These are phyloP conservation scores for Rhagoletis zephyria DNA, from an alignment of 1,140 invertebrate species.

Conservation along the genomic window DNA sequence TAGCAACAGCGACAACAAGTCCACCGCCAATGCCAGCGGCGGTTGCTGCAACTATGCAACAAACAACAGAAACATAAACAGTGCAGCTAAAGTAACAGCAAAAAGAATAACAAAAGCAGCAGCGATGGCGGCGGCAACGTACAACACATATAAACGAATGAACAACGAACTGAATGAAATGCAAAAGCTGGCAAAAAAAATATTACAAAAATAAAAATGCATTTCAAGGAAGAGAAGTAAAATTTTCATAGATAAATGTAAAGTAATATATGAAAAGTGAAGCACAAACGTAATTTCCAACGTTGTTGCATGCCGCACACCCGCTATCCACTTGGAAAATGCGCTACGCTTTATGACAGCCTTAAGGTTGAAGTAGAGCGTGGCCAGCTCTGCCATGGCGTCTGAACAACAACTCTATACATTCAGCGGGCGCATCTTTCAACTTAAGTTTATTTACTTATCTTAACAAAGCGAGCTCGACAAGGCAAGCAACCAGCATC, in stretches of 20 bases:
- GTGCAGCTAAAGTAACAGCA: background rate
- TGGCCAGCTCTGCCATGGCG: background rate
- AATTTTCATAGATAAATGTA: background rate
- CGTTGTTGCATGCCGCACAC: background rate
- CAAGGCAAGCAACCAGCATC: background rate
- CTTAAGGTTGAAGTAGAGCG: background rate
- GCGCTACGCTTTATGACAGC: background rate
- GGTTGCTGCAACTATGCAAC: background rate
- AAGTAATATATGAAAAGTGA: background rate
- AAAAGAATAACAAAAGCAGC: background rate
- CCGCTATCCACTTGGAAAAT: background rate
- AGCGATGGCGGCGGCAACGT: background rate
- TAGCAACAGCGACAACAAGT: conserved; percentile 11
- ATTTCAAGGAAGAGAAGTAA: background rate
- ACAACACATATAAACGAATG: background rate
- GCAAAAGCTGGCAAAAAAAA: background rate
- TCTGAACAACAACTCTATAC: no score
- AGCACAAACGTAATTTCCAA: background rate
- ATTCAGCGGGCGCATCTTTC: background rate
- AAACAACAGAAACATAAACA: background rate
- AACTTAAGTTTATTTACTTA: background rate
- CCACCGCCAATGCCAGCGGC: background rate
- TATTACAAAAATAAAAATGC: background rate
- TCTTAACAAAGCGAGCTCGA: background rate
- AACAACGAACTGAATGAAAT: background rate